Conservation (phyloP, 2,888 invertebrate species). For the Aphodius sticticus region DNA sequence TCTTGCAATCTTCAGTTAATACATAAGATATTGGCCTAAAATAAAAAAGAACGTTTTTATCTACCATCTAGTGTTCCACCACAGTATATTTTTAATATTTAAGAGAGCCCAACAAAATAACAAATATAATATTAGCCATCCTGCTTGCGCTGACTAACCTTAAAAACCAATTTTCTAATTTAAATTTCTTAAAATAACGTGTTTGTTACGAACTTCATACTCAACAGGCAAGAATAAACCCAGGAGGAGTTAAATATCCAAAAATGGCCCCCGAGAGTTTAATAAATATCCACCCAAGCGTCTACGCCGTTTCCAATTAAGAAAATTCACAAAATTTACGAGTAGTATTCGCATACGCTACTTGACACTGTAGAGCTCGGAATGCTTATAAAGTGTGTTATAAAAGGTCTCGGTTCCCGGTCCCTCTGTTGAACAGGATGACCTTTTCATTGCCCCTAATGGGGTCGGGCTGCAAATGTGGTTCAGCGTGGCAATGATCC, state of each 20-base stretch:
- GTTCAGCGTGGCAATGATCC: neutral
- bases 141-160: too few species aligned
- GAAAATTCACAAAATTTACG: neutral
- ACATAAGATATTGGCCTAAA: too few species aligned
- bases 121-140: too few species aligned
- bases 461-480: neutral
- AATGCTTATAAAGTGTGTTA: neutral
- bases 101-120: too few species aligned
- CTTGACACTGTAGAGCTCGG: neutral
- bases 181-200: neutral
- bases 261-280: neutral
- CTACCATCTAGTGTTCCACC: too few species aligned
- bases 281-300: neutral
- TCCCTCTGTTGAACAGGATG: neutral
- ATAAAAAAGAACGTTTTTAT: too few species aligned
- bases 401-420: constrained; percentile 4
- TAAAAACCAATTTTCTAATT: neutral
- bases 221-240: neutral
- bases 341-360: neutral
- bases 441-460: neutral
- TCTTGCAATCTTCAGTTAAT: too few species aligned
- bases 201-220: neutral
- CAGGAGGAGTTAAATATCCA: neutral
- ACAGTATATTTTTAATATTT: too few species aligned
- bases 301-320: neutral